Evolutionary conservation across 2,797 vertebrate species (phyloP).

Genomic region (Eulemur mongoz): DNA sequence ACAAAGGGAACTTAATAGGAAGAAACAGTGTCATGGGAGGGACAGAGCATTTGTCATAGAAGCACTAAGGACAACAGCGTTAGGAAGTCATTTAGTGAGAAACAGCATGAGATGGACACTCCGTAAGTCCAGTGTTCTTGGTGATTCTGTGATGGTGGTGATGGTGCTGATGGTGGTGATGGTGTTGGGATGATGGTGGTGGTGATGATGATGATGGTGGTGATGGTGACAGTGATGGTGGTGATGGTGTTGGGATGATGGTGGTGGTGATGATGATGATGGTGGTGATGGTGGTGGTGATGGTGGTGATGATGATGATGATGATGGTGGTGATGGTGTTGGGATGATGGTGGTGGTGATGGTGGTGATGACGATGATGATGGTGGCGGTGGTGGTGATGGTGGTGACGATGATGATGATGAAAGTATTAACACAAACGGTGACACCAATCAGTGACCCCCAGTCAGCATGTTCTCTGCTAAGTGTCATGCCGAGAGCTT

Average conservation of each 20-base stretch:
- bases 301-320: fast-evolving
- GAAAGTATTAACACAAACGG: not conserved
- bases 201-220: fast-evolving
- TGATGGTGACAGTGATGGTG: fast-evolving
- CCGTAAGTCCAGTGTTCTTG: not conserved
- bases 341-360: fast-evolving
- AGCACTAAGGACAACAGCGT: not conserved
- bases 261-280: fast-evolving
- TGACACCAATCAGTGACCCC: not conserved
- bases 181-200: fast-evolving
- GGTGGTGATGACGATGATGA: fast-evolving
- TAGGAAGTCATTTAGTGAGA: not conserved
- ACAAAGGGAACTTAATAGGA: too few relatives aligned
- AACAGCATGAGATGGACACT: not conserved
- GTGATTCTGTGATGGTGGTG: not conserved
- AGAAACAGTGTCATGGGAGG: not conserved
- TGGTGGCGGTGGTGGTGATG: not conserved
- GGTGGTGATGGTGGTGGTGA: fast-evolving
- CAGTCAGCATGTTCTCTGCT: not conserved
- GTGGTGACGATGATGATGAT: not conserved
- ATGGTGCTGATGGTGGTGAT: not conserved
- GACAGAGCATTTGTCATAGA: not conserved
- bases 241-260: not conserved
- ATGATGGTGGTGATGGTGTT: fast-evolving
- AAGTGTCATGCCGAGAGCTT: not conserved